Evolutionary conservation across 2,888 invertebrate genomes (phyloP), one percentile per base, ranked within the genome.

Genomic region (Pasiphila rectangulata): DNA sequence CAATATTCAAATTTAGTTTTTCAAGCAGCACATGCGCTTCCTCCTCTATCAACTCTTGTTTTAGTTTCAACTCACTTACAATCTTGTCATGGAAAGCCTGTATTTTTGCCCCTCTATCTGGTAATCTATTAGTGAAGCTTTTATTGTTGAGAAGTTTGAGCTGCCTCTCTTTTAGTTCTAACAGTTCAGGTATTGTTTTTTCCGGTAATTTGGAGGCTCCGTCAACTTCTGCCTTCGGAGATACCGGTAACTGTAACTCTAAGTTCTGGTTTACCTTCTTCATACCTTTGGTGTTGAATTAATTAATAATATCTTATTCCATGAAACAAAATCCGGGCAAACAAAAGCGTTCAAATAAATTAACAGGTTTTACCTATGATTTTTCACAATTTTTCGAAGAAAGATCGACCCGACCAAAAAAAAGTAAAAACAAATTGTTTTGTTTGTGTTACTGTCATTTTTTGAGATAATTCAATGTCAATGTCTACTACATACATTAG

Each of bases 21-120:
- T 87, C 82, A 1, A 92, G 69, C 55, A 91, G 72, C 47, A 71
- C 64, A 51, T 90, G 90, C 7, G 91, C 75, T 46, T 85, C 69
- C 16, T 91, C 90, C 24, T 90, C 77, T 46, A n/a, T n/a, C n/a
- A n/a, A n/a, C n/a, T 90, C 83, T 55, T 90, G 72, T 54, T 87
- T 89, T 17, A 68, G 67, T 23, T 83, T 71, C n/a, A 92, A 57
- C 69, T 90, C 89, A 15, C 61, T 63, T 6, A 77, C 45, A 53
- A 92, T 73, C 70, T 85, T 90, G 15, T 85, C 72, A 48, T 82
- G 69, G 35, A 90, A 89, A 4, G 63, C 60, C 52, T 75, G 72
- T 46, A 92, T 90, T 74, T 90, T 92, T 13, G 77, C 82, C 15
- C 92, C 93, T 67, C 90, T 91, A 59, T 93, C 92, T 0, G 90